A percentile compares a stretch with the other conserved stretches of the same genome.
Conservation (phyloP, 2,888 invertebrate genomes). For the Drosophila eohydei region DNA sequence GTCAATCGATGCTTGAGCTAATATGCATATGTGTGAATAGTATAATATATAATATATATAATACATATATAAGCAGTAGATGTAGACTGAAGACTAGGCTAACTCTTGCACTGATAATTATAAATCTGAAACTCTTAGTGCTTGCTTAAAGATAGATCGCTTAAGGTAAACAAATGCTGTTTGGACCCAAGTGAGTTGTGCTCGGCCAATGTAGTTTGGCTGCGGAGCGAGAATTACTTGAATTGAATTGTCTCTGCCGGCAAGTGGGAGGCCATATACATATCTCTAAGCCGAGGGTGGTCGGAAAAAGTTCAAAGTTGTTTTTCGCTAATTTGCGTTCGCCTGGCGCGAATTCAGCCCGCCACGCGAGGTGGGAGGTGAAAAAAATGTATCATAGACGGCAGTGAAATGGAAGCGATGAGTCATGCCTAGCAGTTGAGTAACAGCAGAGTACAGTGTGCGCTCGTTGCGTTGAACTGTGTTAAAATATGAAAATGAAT, state of each 20-base stretch:
- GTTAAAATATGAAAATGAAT: too few relatives aligned
- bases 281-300: slow-evolving; percentile 60
- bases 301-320: slow-evolving; percentile 35
- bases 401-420: slow-evolving; percentile 62
- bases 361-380: slow-evolving; percentile 9
- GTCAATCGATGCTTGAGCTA: slow-evolving; percentile 37
- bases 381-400: slow-evolving; percentile 54
- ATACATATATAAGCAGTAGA: neutral
- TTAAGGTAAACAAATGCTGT: slow-evolving; percentile 1
- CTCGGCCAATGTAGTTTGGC: slow-evolving; percentile 7
- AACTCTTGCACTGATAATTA: neutral
- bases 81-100: neutral
- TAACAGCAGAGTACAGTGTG: slow-evolving; percentile 3
- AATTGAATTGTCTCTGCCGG: slow-evolving; percentile 25
- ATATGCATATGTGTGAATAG: neutral
- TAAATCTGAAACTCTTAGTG: neutral
- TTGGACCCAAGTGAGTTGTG: neutral
- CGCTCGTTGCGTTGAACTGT: neutral
- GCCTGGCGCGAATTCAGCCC: slow-evolving; percentile 36
- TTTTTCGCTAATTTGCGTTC: slow-evolving; percentile 61
- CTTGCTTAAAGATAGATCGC: slow-evolving; percentile 1
- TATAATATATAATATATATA: neutral
- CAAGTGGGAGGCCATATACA: slow-evolving; percentile 66
- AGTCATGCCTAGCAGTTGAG: slow-evolving; percentile 46
- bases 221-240: slow-evolving; percentile 66